Percentiles rank a stretch among this genome's conserved stretches.
Conservation (phyloP, 2,113 vertebrate species). For the Perccottus glenii region DNA sequence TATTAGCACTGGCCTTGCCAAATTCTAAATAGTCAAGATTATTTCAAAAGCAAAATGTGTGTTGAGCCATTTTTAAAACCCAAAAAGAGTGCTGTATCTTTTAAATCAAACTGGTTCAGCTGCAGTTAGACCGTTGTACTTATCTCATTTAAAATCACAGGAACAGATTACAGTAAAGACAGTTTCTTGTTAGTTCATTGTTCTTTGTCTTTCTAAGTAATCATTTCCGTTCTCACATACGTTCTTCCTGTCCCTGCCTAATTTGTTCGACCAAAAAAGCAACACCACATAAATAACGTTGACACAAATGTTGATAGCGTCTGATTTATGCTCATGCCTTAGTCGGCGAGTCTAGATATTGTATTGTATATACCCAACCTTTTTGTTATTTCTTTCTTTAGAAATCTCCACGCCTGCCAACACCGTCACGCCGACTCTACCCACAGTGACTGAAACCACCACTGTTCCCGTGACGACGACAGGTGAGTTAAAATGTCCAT, state of each 20-base stretch:
- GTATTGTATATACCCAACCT: constrained; percentile 23
- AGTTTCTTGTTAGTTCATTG: background rate
- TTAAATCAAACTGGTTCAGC: background rate
- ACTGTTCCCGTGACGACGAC: constrained; percentile 78
- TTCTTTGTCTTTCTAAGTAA: constrained; percentile 23
- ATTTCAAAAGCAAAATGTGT: background rate
- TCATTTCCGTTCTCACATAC: constrained; percentile 31
- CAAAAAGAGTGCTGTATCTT: background rate
- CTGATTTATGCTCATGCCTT: constrained; percentile 11
- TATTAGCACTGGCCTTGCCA: background rate
- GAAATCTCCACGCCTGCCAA: constrained; percentile 87
- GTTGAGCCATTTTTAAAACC: background rate
- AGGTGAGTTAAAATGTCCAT: constrained; percentile 57
- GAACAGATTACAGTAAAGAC: background rate
- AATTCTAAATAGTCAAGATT: background rate
- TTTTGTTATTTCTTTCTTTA: constrained; percentile 55
- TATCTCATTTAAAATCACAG: background rate
- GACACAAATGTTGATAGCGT: background rate
- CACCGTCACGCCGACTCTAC: constrained; percentile 82
- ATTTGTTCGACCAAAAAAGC: background rate
- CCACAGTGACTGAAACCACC: constrained; percentile 74
- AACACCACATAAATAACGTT: constrained; percentile 14
- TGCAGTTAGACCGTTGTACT: background rate
- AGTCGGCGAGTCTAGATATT: background rate
- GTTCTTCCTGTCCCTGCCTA: constrained; percentile 8